A percentile compares a stretch with the other conserved stretches of the same genome.
phyloP scores from a whole-genome alignment of 2,797 vertebrate genomes.

The Pipistrellus pipistrellus region DNA sequence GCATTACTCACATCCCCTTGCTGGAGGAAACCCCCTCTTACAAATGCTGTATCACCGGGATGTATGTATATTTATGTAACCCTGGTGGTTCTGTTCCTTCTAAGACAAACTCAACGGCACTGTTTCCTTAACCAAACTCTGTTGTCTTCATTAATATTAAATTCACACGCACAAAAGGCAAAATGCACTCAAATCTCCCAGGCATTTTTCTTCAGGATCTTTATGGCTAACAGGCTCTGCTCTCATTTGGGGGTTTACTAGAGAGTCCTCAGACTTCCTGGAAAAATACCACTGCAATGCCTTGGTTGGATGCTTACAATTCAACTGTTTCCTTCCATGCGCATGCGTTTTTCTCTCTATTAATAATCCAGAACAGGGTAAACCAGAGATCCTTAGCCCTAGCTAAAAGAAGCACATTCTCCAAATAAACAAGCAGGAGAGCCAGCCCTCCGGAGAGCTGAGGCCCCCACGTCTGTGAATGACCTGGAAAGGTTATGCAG shows the following conservation, averaged over 20 bases:
- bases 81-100: constrained; percentile 73
- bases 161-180: constrained; percentile 59
- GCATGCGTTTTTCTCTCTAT: constrained; percentile 45
- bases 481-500: constrained; percentile 75
- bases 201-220: constrained; percentile 47
- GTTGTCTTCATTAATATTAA: constrained; percentile 76
- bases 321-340: constrained; percentile 48
- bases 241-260: constrained; percentile 50
- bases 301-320: not conserved
- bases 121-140: constrained; percentile 66
- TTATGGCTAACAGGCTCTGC: constrained; percentile 44
- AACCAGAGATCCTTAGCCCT: constrained; percentile 66
- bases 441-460: not conserved
- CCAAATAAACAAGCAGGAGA: constrained; percentile 68
- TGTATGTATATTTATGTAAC: constrained; percentile 82
- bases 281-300: constrained; percentile 39
- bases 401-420: constrained; percentile 59
- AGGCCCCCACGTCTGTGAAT: constrained; percentile 55
- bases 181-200: constrained; percentile 59
- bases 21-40: constrained; percentile 82
- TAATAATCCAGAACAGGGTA: constrained; percentile 65
- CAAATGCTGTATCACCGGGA: constrained; percentile 74
- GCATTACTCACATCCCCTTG: constrained; percentile 78
- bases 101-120: constrained; percentile 71
- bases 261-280: constrained; percentile 42